Conservation (phyloP, 2,113 vertebrate genomes). For the Oncorhynchus clarkii region DNA sequence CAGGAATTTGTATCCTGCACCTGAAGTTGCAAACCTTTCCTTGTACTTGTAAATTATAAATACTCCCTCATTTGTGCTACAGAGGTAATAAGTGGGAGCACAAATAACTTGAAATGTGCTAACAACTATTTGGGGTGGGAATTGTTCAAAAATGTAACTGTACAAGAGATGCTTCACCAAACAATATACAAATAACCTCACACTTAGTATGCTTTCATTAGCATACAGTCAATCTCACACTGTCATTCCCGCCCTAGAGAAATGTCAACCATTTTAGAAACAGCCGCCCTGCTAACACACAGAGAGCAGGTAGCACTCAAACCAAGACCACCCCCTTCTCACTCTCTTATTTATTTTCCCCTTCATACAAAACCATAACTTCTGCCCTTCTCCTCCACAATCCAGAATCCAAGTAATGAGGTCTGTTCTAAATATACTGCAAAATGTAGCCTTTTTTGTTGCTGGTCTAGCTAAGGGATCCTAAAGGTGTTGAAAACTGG, state of each 20-base stretch:
- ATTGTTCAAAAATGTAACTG: neutral
- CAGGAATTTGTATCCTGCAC: neutral
- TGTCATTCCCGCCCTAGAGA: neutral
- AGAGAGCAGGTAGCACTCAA: constrained; percentile 1
- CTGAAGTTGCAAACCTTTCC: neutral
- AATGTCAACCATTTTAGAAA: constrained; percentile 20
- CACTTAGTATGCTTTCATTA: neutral
- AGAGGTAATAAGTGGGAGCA: neutral
- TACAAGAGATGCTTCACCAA: neutral
- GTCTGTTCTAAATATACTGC: constrained; percentile 52
- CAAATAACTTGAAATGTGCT: neutral
- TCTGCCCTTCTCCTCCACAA: constrained; percentile 21
- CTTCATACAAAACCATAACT: constrained; percentile 54
- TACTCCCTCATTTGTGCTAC: neutral
- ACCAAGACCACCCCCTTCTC: constrained; percentile 18
- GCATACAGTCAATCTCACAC: neutral
- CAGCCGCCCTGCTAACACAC: constrained; percentile 22
- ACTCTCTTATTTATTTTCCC: constrained; percentile 1
- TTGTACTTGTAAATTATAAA: neutral
- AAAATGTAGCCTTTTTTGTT: constrained; percentile 35
- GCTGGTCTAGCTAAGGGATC: constrained; percentile 61
- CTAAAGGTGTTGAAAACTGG: constrained; percentile 64
- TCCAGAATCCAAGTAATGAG: constrained; percentile 38
- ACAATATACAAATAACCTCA: neutral
- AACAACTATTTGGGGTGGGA: neutral